Evolutionary conservation across 92 coral and sea anemone species (phyloP).

Genomic region (Palythoa grandiflora): DNA sequence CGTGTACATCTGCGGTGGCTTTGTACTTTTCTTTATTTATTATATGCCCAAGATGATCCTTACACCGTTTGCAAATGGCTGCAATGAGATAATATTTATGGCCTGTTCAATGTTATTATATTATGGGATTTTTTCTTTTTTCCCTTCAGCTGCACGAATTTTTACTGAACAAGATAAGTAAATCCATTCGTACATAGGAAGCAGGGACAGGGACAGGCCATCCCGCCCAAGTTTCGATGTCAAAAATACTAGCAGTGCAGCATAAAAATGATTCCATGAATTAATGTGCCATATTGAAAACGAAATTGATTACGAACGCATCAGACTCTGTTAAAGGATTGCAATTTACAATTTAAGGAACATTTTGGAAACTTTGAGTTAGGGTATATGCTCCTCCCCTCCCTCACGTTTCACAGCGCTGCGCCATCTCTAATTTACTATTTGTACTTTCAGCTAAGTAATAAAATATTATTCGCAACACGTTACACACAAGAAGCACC

Average conservation of each 20-base stretch:
- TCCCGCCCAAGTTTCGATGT: background rate
- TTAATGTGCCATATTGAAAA: background rate
- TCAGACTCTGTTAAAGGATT: background rate
- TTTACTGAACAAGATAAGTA: background rate
- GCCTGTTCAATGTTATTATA: background rate
- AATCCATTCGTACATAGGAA: background rate
- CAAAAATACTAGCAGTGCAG: background rate
- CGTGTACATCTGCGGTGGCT: background rate
- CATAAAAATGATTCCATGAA: background rate
- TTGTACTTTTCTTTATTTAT: background rate
- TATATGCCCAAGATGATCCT: background rate
- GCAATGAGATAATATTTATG: background rate
- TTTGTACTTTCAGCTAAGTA: background rate
- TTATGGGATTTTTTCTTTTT: background rate
- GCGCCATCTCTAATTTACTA: background rate
- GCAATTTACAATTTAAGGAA: background rate
- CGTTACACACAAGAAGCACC: background rate
- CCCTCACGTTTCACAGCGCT: background rate
- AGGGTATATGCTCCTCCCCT: background rate
- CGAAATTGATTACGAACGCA: background rate
- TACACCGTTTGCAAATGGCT: slow-evolving; percentile 31
- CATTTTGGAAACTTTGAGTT: background rate
- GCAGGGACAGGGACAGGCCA: background rate
- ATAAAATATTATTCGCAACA: background rate
- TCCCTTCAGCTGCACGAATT: background rate